A percentile compares a stretch with the other conserved stretches of the same genome.
Conservation (phyloP, 2,113 vertebrate species). For the Nymphicus hollandicus region DNA sequence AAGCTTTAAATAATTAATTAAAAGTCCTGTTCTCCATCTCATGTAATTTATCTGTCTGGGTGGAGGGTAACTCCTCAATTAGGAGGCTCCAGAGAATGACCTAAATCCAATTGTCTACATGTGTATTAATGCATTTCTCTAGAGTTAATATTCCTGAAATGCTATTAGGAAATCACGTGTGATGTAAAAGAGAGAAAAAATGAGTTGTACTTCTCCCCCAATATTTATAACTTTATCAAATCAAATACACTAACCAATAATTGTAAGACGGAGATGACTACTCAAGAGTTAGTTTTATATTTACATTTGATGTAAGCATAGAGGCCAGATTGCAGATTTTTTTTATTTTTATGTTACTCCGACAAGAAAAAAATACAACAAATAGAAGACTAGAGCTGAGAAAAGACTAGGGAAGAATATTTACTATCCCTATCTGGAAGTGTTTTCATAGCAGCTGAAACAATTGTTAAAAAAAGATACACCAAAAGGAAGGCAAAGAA, state of each 20-base stretch:
- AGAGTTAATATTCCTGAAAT: not conserved
- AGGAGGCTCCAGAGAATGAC: not conserved
- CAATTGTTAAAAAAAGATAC: constrained; percentile 45
- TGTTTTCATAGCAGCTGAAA: constrained; percentile 64
- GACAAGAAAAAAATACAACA: not conserved
- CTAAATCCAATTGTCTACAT: not conserved
- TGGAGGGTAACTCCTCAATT: not conserved
- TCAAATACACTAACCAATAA: not conserved
- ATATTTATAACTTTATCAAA: not conserved
- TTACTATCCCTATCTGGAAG: constrained; percentile 37
- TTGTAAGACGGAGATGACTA: not conserved
- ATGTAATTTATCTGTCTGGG: not conserved
- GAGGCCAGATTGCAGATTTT: not conserved
- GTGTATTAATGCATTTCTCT: not conserved
- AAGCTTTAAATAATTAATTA: not conserved
- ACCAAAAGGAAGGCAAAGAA: constrained; percentile 7
- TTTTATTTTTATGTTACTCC: not conserved
- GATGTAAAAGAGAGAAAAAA: not conserved
- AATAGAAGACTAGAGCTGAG: not conserved
- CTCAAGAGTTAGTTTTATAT: not conserved
- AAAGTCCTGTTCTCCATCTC: not conserved
- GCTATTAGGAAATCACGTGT: not conserved
- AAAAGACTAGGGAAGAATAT: not conserved
- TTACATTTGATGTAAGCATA: not conserved
- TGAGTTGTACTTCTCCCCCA: not conserved